Evolutionary conservation across 2,113 vertebrate genomes (phyloP).

Genomic region (Lepisosteus oculatus): DNA sequence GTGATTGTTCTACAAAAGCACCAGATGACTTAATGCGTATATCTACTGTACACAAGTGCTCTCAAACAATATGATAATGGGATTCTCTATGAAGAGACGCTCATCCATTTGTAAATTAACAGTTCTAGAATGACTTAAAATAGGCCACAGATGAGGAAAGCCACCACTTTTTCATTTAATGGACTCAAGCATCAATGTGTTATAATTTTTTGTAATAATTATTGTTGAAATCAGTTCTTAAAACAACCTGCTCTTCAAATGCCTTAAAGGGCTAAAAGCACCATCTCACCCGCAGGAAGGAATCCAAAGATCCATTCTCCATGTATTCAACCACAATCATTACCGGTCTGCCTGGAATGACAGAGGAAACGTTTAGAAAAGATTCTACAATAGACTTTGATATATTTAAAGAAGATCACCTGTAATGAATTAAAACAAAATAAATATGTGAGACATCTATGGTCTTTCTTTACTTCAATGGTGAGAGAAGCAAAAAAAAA

Average conservation of each 20-base stretch:
- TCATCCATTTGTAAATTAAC: too few relatives aligned
- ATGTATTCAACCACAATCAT: constrained; percentile 97
- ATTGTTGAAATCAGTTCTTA: neutral
- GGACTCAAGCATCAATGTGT: too few relatives aligned
- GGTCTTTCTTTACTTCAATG: neutral
- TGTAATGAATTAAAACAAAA: neutral
- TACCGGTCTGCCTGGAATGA: constrained; percentile 85
- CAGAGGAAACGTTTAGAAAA: constrained; percentile 40
- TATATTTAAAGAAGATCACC: neutral
- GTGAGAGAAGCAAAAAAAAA: neutral
- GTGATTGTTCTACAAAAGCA: too few relatives aligned
- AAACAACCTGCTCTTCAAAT: neutral
- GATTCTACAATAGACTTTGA: neutral
- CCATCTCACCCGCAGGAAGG: constrained; percentile 85
- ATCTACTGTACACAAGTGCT: neutral
- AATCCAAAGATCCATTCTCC: constrained; percentile 95
- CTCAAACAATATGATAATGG: neutral
- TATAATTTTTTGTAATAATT: neutral
- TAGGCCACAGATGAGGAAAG: too few relatives aligned
- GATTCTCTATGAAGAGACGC: neutral
- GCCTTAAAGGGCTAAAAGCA: neutral
- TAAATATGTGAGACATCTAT: neutral
- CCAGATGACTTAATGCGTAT: neutral
- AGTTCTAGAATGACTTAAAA: too few relatives aligned
- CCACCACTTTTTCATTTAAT: too few relatives aligned